These are phyloP conservation scores for Seira sanloemensis DNA, from an alignment of 2,888 invertebrate genomes.

Conservation along the genomic window DNA sequence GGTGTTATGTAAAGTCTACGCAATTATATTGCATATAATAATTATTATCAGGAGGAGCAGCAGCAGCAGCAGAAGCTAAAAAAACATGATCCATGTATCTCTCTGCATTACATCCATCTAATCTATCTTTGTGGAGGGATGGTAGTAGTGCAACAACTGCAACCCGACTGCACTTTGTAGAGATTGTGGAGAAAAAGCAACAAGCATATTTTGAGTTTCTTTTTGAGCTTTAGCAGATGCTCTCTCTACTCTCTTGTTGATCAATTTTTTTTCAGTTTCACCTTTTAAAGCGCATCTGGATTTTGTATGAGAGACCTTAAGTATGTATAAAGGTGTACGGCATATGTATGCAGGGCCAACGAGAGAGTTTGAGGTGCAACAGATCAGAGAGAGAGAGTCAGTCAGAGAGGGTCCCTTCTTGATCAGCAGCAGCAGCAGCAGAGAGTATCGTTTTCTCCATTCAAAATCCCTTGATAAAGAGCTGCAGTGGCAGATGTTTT, in stretches of 20 bases:
- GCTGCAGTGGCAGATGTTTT: constrained; percentile 59
- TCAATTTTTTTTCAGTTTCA: too few species aligned
- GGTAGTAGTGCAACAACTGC: too few species aligned
- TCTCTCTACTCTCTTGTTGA: too few species aligned
- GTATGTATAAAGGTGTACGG: constrained; percentile 30
- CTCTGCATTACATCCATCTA: too few species aligned
- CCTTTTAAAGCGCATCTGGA: constrained; percentile 1
- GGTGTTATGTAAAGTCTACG: constrained; percentile 7
- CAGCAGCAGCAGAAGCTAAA: not conserved
- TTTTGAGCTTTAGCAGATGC: too few species aligned
- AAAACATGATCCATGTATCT: too few species aligned
- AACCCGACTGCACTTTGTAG: too few species aligned
- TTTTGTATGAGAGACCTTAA: not conserved
- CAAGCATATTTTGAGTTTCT: too few species aligned
- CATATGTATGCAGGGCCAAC: constrained; percentile 23
- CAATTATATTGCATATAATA: constrained; percentile 7
- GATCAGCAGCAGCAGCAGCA: too few species aligned
- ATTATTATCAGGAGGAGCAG: not conserved
- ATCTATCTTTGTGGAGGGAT: too few species aligned
- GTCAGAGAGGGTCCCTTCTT: not conserved
- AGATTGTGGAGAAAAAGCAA: not conserved
- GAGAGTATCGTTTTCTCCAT: not conserved
- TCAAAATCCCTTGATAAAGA: too few species aligned
- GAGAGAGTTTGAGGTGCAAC: constrained; percentile 19
- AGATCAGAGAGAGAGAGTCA: too few species aligned